Base-by-base conservation (phyloP, 2,888 invertebrate species). In the Danaus chrysippus region DNA sequence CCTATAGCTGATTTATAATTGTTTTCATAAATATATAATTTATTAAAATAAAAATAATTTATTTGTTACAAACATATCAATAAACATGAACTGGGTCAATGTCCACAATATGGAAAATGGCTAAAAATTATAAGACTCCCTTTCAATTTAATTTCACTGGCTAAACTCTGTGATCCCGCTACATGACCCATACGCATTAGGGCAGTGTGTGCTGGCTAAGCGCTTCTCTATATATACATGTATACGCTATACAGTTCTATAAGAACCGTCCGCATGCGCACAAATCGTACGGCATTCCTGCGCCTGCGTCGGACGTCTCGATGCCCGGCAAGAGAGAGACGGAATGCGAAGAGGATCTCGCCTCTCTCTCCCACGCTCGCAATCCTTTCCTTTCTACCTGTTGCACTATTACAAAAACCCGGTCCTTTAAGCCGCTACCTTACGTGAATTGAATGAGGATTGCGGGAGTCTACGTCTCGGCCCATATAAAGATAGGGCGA, bases 311-410 rank as follows among this genome's bases (percentile, higher is more conserved):
- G 68, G 71, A 67, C 70, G 65, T 69, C 65, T 70, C 54, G 64
- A 64, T 62, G 42, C 65, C 68, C 68, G 65, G 67, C 74, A 70
- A 71, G 84, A 89, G 78, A 73, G 86, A 81, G 87, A 83, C 79
- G 71, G 74, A 73, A 69, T 52, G 61, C 63, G 64, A 69, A 70
- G 71, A 76, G 74, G 76, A 75, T 78, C 79, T 77, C 78, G 73
- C 70, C 68, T 87, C 86, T 81, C 87, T 70, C 79, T 87, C 85
- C 74, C 67, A 61, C 75, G 73, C 84, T 86, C 86, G 87, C 90
- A 90, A 91, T 90, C 91, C 90, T 90, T 90, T 89, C 88, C 85
- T 87, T 88, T 89, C 90, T 91, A 91, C 91, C 91, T 91, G 91
- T 90, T 88, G 89, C 88, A 84, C 84, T 86, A 88, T 88, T 86